Percentiles rank a stretch among this genome's conserved stretches.
Evolutionary conservation across 1,140 invertebrate species (phyloP).

Genomic region (Drosophila rhopaloa): DNA sequence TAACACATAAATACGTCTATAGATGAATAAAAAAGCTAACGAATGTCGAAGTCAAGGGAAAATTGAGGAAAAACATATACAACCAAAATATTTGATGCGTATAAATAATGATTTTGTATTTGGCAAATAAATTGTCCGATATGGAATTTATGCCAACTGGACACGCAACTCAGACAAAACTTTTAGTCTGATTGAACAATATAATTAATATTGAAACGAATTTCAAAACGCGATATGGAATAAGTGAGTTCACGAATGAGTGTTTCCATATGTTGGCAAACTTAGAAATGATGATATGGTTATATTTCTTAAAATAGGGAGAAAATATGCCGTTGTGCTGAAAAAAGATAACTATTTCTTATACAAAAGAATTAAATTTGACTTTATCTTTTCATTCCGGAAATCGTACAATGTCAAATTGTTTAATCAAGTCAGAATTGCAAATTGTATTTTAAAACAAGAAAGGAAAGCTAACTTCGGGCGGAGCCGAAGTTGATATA

Average conservation of each 20-base stretch:
- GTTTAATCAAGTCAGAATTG: background rate
- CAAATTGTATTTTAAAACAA: background rate
- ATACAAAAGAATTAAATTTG: too few relatives aligned
- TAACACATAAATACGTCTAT: constrained; percentile 29
- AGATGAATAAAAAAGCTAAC: constrained; percentile 19
- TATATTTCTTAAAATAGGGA: background rate
- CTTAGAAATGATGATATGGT: background rate
- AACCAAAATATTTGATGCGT: constrained; percentile 50
- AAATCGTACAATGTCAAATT: too few relatives aligned
- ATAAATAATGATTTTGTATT: constrained; percentile 77
- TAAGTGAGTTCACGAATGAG: constrained; percentile 3
- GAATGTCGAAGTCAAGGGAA: constrained; percentile 32
- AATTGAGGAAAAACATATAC: constrained; percentile 30
- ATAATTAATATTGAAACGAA: constrained; percentile 16
- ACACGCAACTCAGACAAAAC: constrained; percentile 63
- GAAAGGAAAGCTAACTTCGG: too few relatives aligned
- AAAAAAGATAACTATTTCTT: background rate
- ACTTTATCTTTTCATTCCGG: too few relatives aligned
- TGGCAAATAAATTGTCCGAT: constrained; percentile 67
- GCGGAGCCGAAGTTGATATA: too few relatives aligned
- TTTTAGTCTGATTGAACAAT: constrained; percentile 72
- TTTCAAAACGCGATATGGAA: background rate
- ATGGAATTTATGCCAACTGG: constrained; percentile 63
- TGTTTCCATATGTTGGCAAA: constrained; percentile 11
- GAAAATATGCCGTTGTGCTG: background rate